Percentiles rank a stretch among this genome's conserved stretches.
These are phyloP conservation scores for Acanthurus tractus DNA, from an alignment of 2,797 vertebrate species.

Conservation along the genomic window DNA sequence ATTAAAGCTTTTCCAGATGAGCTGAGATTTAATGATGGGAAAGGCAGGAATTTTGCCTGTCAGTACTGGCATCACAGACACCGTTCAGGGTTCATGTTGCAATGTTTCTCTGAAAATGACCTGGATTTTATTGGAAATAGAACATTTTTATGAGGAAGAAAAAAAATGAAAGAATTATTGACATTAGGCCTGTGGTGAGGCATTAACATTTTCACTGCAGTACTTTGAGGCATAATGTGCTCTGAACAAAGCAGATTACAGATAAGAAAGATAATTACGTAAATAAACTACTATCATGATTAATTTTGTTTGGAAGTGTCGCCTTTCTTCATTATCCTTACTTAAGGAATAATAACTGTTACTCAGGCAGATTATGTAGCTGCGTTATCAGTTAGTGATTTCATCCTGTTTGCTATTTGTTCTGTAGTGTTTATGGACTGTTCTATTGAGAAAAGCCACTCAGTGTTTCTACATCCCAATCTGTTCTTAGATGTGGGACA, in stretches of 20 bases:
- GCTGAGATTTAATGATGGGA: conserved; percentile 29
- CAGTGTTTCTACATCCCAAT: too few relatives aligned
- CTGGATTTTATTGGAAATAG: background rate
- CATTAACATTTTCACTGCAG: conserved; percentile 12
- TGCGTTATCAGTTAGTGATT: background rate
- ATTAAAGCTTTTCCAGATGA: conserved; percentile 66
- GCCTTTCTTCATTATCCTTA: background rate
- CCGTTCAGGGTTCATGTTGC: conserved; percentile 1
- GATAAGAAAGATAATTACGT: background rate
- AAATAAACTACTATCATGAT: conserved; percentile 1
- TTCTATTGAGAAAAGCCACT: too few relatives aligned
- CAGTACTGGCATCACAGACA: background rate
- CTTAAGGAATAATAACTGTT: background rate
- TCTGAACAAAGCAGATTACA: background rate
- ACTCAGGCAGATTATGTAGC: background rate
- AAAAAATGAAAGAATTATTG: background rate
- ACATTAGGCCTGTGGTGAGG: background rate
- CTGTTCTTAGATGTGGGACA: too few relatives aligned
- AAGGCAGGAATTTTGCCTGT: conserved; percentile 27
- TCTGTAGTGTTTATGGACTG: too few relatives aligned
- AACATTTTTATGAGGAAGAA: background rate
- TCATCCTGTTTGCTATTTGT: background rate
- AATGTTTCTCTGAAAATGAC: background rate
- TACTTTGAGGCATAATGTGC: background rate
- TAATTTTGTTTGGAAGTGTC: background rate